Evolutionary conservation across 1,140 invertebrate species (phyloP).

Genomic region (Habropoda laboriosa): DNA sequence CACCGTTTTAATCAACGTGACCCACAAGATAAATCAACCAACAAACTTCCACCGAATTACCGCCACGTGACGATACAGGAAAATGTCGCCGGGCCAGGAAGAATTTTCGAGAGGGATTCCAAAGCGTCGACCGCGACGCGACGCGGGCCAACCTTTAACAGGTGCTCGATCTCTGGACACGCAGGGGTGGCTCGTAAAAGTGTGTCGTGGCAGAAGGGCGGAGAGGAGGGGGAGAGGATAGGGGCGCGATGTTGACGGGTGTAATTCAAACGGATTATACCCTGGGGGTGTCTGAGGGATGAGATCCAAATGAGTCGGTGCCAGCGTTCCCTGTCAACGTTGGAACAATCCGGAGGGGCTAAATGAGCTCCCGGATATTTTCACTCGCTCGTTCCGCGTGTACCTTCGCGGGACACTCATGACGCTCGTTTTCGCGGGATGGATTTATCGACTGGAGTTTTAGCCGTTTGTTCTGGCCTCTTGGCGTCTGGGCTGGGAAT

Average conservation of each 20-base stretch:
- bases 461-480: not conserved
- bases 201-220: conserved; percentile 34
- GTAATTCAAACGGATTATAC: conserved; percentile 77
- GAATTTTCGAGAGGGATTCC: conserved; percentile 51
- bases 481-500: not conserved
- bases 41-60: too few species aligned
- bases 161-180: conserved; percentile 71
- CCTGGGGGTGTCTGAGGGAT: conserved; percentile 63
- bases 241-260: conserved; percentile 64
- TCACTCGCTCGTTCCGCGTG: conserved; percentile 30
- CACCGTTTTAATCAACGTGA: too few species aligned
- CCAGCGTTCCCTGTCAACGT: conserved; percentile 34
- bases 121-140: conserved; percentile 28
- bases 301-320: conserved; percentile 72
- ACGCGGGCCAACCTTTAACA: conserved; percentile 58
- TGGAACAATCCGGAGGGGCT: conserved; percentile 38
- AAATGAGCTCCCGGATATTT: conserved; percentile 58
- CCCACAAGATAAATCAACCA: too few species aligned
- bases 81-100: conserved; percentile 15
- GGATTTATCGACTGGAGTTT: conserved; percentile 4
- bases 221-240: too few species aligned
- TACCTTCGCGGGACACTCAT: conserved; percentile 17
- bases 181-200: conserved; percentile 60
- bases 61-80: too few species aligned
- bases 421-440: not conserved